Conservation (phyloP, 2,888 invertebrate species). For the Polymixis flavicincta region DNA sequence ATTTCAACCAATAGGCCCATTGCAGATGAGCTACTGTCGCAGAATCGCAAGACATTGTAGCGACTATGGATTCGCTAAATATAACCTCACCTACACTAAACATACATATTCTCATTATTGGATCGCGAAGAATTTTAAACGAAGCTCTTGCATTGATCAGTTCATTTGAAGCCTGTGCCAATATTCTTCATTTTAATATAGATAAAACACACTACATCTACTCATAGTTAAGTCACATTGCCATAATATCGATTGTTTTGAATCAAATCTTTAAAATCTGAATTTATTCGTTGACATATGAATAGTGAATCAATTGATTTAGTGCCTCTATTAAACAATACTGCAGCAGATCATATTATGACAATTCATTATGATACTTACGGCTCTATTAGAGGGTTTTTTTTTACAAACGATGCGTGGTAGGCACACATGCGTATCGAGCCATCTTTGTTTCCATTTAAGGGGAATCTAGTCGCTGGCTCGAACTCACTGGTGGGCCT, state of each 20-base stretch:
- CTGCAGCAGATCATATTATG: constrained; percentile 9
- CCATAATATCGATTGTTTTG: constrained; percentile 4
- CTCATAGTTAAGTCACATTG: constrained; percentile 4
- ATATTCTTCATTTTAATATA: background rate
- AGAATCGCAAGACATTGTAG: constrained; percentile 2
- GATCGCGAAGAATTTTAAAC: constrained; percentile 8
- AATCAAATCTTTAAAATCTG: background rate
- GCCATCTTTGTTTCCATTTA: background rate
- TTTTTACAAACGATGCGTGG: constrained; percentile 18
- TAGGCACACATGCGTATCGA: constrained; percentile 12
- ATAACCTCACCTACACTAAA: background rate
- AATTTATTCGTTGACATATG: constrained; percentile 43
- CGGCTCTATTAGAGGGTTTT: constrained; percentile 46
- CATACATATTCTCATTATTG: constrained; percentile 4
- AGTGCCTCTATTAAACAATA: constrained; percentile 45
- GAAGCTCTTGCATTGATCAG: background rate
- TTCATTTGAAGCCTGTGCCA: background rate
- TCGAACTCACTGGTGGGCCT: no score
- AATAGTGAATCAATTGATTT: constrained; percentile 53
- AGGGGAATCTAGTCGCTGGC: no score
- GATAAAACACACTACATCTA: background rate
- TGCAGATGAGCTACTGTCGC: constrained; percentile 48
- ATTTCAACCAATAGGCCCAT: constrained; percentile 64
- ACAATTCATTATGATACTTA: constrained; percentile 32
- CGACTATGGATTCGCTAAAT: background rate